phyloP scores from a whole-genome alignment of 2,888 invertebrate genomes.

The Autographa pulchrina region DNA sequence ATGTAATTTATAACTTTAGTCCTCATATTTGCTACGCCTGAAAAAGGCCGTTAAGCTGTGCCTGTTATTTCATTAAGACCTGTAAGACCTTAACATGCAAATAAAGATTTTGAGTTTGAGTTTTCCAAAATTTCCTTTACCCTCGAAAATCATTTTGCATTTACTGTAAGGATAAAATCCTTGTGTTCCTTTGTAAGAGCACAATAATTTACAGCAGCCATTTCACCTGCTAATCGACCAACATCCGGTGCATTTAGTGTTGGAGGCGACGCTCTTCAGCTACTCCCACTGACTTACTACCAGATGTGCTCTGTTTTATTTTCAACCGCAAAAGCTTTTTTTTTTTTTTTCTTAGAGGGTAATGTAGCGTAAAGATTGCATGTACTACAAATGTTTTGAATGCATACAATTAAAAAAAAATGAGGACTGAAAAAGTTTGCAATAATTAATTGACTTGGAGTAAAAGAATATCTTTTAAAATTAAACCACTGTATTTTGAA shows the following conservation, averaged over 20 bases:
- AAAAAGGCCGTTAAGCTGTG: no score
- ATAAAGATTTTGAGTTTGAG: no score
- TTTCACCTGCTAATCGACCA: conserved; percentile 58
- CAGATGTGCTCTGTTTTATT: conserved; percentile 54
- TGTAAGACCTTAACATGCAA: no score
- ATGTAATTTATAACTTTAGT: no score
- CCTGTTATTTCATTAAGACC: no score
- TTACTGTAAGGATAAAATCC: conserved; percentile 46
- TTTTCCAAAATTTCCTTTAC: neutral
- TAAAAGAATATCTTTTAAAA: no score
- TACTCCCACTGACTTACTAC: conserved; percentile 69
- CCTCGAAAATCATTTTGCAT: conserved; percentile 9
- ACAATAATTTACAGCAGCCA: conserved; percentile 56
- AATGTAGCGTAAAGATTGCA: neutral
- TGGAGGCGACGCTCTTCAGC: conserved; percentile 69
- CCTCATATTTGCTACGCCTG: no score
- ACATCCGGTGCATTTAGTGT: conserved; percentile 60
- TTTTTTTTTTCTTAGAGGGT: neutral
- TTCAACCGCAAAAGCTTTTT: conserved; percentile 38
- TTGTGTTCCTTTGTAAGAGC: conserved; percentile 48
- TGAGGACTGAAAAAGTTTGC: no score
- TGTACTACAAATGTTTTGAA: neutral
- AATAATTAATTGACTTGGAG: no score
- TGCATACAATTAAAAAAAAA: no score
- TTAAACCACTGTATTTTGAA: no score